Conservation (phyloP, 1,140 invertebrate species). For the Drosophila gunungcola region DNA sequence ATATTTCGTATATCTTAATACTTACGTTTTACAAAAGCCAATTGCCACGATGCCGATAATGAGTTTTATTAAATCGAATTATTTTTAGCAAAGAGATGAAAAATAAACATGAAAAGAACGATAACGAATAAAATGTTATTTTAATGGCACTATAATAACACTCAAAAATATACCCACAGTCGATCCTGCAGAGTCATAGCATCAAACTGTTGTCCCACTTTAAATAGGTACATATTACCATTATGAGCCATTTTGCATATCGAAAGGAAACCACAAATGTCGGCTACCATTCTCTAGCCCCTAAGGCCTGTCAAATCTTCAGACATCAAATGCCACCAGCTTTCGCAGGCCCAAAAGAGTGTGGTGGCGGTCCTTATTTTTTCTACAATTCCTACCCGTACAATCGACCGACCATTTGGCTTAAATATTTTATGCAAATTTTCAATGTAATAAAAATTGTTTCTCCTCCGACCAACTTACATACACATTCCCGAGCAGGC, state of each 20-base stretch:
- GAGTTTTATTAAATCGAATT: too few relatives aligned
- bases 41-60: too few relatives aligned
- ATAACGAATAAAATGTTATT: not conserved
- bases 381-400: conserved; percentile 28
- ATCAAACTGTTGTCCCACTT: not conserved
- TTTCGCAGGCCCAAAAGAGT: conserved; percentile 1
- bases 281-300: not conserved
- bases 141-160: not conserved
- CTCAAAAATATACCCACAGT: not conserved
- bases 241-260: not conserved
- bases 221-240: conserved; percentile 6
- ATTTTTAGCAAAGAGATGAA: too few relatives aligned
- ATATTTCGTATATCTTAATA: too few relatives aligned
- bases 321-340: conserved; percentile 33
- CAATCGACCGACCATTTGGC: conserved; percentile 72
- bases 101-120: too few relatives aligned
- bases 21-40: too few relatives aligned
- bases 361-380: not conserved
- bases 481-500: conserved; percentile 27
- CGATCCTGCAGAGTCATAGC: not conserved
- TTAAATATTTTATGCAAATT: conserved; percentile 84
- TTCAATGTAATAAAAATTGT: conserved; percentile 83
- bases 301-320: conserved; percentile 33
- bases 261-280: conserved; percentile 3
- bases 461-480: conserved; percentile 44